A percentile compares a stretch with the other conserved stretches of the same genome.
Evolutionary conservation across 2,888 invertebrate genomes (phyloP).

Genomic region (Hirtodrosophila confusa): DNA sequence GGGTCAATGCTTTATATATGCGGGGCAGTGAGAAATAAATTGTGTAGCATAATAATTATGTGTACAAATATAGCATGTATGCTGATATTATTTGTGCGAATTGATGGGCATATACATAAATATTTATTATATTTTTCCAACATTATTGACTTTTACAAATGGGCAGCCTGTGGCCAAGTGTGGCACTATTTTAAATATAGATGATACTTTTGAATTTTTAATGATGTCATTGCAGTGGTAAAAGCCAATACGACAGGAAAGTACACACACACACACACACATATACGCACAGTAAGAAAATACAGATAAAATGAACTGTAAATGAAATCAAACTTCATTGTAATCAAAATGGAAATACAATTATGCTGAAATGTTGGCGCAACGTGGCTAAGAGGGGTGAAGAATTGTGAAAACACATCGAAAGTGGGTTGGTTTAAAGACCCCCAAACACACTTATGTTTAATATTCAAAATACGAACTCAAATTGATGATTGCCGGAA

Average conservation of each 20-base stretch:
- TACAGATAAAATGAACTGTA: constrained; percentile 5
- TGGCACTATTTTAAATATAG: constrained; percentile 42
- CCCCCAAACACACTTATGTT: constrained; percentile 22
- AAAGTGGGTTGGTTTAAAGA: constrained; percentile 5
- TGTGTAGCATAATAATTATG: constrained; percentile 4
- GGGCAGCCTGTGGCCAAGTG: constrained; percentile 25
- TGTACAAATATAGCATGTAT: constrained; percentile 7
- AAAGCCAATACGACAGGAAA: constrained; percentile 61
- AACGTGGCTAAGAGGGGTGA: constrained; percentile 6
- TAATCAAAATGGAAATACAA: constrained; percentile 45
- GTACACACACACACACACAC: constrained; percentile 14
- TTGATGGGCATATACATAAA: constrained; percentile 25
- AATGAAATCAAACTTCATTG: constrained; percentile 57
- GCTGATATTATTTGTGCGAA: constrained; percentile 27
- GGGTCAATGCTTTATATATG: constrained; percentile 3
- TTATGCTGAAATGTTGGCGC: constrained; percentile 12
- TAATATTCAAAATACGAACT: constrained; percentile 20
- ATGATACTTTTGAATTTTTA: constrained; percentile 51
- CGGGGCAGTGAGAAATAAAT: not conserved
- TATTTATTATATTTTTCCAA: constrained; percentile 18
- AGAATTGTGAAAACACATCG: constrained; percentile 8
- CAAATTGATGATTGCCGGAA: constrained; percentile 18
- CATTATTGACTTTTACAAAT: constrained; percentile 45
- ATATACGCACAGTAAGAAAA: constrained; percentile 6
- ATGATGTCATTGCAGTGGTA: constrained; percentile 53